Percentiles rank a stretch among this genome's conserved stretches.
These are phyloP conservation scores for Andinoacara biseriatus DNA, from an alignment of 2,113 vertebrate species.

Conservation along the genomic window DNA sequence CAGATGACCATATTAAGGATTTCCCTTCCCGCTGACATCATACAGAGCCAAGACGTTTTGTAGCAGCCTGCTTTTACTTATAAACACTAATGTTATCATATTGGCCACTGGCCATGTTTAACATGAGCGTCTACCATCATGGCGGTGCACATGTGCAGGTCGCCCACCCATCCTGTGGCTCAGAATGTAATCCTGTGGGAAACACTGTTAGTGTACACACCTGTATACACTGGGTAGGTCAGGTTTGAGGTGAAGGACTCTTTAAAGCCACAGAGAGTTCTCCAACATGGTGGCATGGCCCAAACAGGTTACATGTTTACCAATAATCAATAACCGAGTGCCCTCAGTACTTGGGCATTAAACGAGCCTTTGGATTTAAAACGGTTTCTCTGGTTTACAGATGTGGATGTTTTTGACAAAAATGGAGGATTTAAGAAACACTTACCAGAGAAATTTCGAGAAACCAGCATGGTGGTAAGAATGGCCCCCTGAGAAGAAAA, in stretches of 20 bases:
- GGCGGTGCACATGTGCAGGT: too few relatives aligned
- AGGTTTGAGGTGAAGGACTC: background rate
- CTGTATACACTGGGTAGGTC: background rate
- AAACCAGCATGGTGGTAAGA: conserved; percentile 96
- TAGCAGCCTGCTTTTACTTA: background rate
- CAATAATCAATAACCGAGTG: too few relatives aligned
- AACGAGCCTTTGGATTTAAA: background rate
- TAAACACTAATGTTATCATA: too few relatives aligned
- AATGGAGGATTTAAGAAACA: background rate
- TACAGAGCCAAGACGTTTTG: background rate
- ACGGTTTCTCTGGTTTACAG: background rate
- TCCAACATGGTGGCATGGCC: conserved; percentile 6
- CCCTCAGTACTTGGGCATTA: background rate
- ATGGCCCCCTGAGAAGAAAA: conserved; percentile 86
- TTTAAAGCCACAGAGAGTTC: background rate
- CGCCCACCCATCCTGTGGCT: rapidly evolving
- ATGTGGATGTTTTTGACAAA: background rate
- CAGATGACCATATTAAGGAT: background rate
- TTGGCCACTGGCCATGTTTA: too few relatives aligned
- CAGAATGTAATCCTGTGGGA: background rate
- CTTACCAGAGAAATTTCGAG: conserved; percentile 97
- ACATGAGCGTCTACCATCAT: background rate
- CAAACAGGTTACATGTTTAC: background rate
- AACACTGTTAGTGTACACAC: too few relatives aligned
- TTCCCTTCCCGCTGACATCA: background rate